Conservation (phyloP, 2,888 invertebrate genomes). For the Caenorhabditis macrosperma region DNA sequence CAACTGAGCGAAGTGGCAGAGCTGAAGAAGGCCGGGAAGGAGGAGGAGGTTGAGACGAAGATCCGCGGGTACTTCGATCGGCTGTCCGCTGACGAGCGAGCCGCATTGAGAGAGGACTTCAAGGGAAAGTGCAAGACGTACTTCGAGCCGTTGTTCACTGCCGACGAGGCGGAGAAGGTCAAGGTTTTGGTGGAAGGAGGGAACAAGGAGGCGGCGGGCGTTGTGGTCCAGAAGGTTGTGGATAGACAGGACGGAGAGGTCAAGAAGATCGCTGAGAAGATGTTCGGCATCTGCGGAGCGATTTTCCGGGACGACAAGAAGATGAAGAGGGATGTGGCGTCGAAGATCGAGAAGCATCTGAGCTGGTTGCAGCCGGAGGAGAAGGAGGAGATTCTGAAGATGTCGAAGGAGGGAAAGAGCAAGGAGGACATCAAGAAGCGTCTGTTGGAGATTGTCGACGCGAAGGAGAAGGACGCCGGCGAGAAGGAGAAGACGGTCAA, state of each 20-base stretch:
- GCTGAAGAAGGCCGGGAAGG: constrained; percentile 56
- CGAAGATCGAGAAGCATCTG: constrained; percentile 42
- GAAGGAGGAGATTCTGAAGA: constrained; percentile 44
- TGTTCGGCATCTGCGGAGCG: constrained; percentile 50
- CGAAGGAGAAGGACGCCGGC: constrained; percentile 38
- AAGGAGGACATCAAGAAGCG: constrained; percentile 69
- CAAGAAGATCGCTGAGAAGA: constrained; percentile 56
- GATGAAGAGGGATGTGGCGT: constrained; percentile 31
- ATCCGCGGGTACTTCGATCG: constrained; percentile 66
- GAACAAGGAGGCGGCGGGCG: constrained; percentile 35
- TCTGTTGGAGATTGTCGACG: constrained; percentile 65
- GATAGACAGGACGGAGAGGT: constrained; percentile 56
- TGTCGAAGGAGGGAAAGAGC: constrained; percentile 62
- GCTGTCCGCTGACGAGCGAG: constrained; percentile 57
- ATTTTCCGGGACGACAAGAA: constrained; percentile 32
- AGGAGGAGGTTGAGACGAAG: constrained; percentile 66
- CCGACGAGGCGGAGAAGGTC: constrained; percentile 49
- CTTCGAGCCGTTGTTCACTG: constrained; percentile 53
- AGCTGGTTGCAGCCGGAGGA: constrained; percentile 34
- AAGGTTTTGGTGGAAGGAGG: constrained; percentile 26
- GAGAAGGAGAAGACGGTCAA: constrained; percentile 58
- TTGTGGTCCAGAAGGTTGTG: constrained; percentile 48
- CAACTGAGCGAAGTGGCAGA: constrained; percentile 30
- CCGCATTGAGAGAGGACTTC: too few relatives aligned
- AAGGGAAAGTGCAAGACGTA: constrained; percentile 63